Evolutionary conservation across 2,888 invertebrate genomes (phyloP), one percentile per base, ranked within the genome.

Genomic region (Diarsia rubi): DNA sequence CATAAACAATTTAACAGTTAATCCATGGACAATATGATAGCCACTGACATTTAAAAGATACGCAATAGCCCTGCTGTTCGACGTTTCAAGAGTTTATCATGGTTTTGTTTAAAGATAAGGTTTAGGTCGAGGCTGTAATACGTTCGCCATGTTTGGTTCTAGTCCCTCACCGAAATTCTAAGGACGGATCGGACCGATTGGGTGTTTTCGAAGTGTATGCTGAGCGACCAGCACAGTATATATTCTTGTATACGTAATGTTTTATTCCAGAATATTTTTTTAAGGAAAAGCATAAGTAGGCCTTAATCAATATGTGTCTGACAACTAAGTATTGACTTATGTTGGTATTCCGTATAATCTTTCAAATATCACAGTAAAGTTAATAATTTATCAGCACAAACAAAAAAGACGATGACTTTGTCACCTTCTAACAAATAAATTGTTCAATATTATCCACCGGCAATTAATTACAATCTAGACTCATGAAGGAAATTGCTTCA

Each of bases 151-250:
- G 11, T 60, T 59, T 65, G n/a, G 49, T 59, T 71, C n/a, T 27
- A 27, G 19, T 11, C 11, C 21, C 24, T 59, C 24, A 44, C 11
- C 2, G 2, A 70, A 69, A 75, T 70, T 47, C 79, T 62, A 62
- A 24, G 8, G n/a, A 69, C 45, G 27, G n/a, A n/a, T n/a, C 9
- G 11, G 27, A 78, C 79, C 27, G 14, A 54, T 54, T 54, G 71
- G 79, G 76, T 73, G 59, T 73, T 60, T 73, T 79, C 65, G 6
- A 60, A 45, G 45, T 57, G 65, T 52, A 60, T 24, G 60, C 31
- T 24, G 27, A 65, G n/a, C 19, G n/a, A 1, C 37, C n/a, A 27
- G 27, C 59, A 21, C 3, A 44, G 14, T n/a, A n/a, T n/a, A 19
- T 63, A 49, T 31, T n/a, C 12, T n/a, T 12, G 1, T 27, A 19